Evolutionary conservation across 2,113 vertebrate genomes (phyloP).

Genomic region (Gavia stellata): DNA sequence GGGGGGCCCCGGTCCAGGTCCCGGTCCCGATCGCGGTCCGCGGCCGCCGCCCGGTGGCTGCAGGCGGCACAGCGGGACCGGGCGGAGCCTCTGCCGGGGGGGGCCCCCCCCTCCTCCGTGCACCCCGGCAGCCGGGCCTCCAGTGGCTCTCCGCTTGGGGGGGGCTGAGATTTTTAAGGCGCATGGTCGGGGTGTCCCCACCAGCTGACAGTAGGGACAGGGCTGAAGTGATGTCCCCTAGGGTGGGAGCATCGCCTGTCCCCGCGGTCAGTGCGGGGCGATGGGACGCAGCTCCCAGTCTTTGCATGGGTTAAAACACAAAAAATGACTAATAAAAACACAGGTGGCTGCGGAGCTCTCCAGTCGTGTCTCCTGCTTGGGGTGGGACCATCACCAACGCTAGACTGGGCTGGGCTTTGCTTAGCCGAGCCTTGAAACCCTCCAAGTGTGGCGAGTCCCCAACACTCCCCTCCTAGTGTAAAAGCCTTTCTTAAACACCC

Average conservation of each 20-base stretch:
- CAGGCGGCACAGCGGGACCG: neutral
- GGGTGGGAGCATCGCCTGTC: neutral
- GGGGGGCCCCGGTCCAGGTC: neutral
- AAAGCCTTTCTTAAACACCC: neutral
- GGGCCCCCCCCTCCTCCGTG: neutral
- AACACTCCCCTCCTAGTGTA: accelerated
- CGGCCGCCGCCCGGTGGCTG: neutral
- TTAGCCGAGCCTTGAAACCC: neutral
- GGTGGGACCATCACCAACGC: neutral
- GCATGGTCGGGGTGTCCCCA: neutral
- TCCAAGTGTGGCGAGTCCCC: neutral
- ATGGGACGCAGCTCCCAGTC: neutral
- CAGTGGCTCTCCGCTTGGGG: too few relatives aligned
- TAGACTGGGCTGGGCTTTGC: neutral
- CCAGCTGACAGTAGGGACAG: neutral
- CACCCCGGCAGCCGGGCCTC: neutral
- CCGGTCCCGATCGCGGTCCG: neutral
- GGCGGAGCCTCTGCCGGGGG: neutral
- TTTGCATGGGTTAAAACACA: neutral
- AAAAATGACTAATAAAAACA: neutral
- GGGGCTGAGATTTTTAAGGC: neutral
- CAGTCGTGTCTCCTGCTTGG: neutral
- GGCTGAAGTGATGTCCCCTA: neutral
- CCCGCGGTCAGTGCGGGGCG: accelerated
- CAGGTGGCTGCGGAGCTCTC: neutral